These are phyloP conservation scores for Heterodera filipjevi DNA, from an alignment of 2,888 invertebrate genomes.

Conservation along the genomic window DNA sequence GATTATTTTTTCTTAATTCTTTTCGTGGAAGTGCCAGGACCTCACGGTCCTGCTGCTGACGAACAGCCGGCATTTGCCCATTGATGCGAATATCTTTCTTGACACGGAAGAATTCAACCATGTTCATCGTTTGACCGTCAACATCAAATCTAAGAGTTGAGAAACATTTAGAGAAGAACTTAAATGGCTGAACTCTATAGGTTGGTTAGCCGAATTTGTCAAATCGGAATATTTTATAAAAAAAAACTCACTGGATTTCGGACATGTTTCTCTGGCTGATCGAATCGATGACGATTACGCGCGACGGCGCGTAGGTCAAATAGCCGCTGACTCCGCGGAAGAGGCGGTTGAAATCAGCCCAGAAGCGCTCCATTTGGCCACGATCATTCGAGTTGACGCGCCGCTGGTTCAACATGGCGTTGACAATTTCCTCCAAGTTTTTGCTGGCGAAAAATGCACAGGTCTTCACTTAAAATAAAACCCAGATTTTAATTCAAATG, in stretches of 20 bases:
- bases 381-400: background rate
- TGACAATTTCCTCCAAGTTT: constrained; percentile 20
- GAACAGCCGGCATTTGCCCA: constrained; percentile 35
- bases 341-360: constrained; percentile 18
- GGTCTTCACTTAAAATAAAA: constrained; percentile 28
- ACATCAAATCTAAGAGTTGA: constrained; percentile 26
- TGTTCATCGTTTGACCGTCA: constrained; percentile 4
- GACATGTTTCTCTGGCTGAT: constrained; percentile 26
- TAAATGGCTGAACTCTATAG: no score
- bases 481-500: no score
- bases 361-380: background rate
- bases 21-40: background rate
- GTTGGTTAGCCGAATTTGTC: no score
- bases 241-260: constrained; percentile 10
- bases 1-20: background rate
- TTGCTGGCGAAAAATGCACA: constrained; percentile 26
- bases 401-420: constrained; percentile 7
- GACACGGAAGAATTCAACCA: constrained; percentile 21
- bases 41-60: constrained; percentile 26
- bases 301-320: constrained; percentile 31
- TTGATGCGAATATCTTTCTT: constrained; percentile 29
- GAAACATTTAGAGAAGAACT: background rate
- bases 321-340: constrained; percentile 37
- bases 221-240: background rate
- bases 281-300: constrained; percentile 30